phyloP scores from a whole-genome alignment of 35 echinoderm and acorn worm genomes.

The Strongylocentrotus purpuratus region DNA sequence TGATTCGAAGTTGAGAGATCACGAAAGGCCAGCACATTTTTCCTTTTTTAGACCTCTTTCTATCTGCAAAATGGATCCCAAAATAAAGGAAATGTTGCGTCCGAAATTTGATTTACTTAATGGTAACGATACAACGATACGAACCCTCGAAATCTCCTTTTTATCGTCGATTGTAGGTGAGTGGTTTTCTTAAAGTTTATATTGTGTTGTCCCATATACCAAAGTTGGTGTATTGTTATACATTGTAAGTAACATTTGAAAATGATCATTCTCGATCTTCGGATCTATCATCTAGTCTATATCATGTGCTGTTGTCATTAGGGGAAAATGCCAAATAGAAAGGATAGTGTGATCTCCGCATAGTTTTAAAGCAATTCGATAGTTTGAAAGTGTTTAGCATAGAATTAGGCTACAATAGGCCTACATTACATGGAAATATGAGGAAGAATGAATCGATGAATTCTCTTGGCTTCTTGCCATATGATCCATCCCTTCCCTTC shows the following conservation, averaged over 20 bases:
- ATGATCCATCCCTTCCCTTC: too few species aligned
- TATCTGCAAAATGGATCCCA: background rate
- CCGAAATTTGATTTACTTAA: background rate
- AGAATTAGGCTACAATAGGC: too few species aligned
- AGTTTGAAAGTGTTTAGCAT: too few species aligned
- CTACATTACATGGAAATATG: too few species aligned
- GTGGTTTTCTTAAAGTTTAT: background rate
- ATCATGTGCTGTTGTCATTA: too few species aligned
- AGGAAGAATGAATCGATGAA: too few species aligned
- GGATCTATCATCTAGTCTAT: background rate
- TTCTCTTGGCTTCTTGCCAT: too few species aligned
- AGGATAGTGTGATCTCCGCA: too few species aligned
- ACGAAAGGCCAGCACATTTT: too few species aligned
- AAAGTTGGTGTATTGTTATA: background rate
- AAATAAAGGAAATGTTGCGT: background rate
- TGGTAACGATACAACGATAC: background rate
- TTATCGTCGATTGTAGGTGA: background rate
- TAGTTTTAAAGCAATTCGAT: too few species aligned
- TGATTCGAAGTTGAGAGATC: too few species aligned
- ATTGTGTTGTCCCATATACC: background rate
- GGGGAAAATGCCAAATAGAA: too few species aligned
- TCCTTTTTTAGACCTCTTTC: background rate
- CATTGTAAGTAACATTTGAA: background rate
- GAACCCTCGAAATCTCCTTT: background rate
- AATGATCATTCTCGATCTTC: background rate